Evolutionary conservation across 2,113 vertebrate genomes (phyloP).

Genomic region (Ameiurus melas): DNA sequence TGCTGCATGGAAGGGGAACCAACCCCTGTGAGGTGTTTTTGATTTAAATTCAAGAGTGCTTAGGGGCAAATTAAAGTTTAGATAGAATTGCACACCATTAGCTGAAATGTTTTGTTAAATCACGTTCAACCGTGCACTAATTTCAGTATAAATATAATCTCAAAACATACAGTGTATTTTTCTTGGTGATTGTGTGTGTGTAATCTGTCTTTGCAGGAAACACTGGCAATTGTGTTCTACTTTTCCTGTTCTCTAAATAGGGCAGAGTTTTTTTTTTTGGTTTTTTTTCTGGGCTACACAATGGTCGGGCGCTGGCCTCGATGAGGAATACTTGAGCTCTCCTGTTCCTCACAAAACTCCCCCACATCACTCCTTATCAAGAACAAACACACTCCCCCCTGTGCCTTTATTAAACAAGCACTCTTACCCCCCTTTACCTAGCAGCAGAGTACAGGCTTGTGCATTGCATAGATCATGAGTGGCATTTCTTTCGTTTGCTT

Average conservation of each 20-base stretch:
- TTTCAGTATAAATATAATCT: not conserved
- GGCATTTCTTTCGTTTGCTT: not conserved
- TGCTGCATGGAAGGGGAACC: not conserved
- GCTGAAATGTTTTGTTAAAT: not conserved
- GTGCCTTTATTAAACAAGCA: constrained; percentile 32
- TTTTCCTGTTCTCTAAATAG: constrained; percentile 70
- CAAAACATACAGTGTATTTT: not conserved
- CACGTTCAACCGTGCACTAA: not conserved
- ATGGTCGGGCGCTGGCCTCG: constrained; percentile 49
- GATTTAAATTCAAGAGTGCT: not conserved
- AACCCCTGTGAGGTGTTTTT: not conserved
- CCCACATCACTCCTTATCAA: constrained; percentile 61
- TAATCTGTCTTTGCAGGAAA: constrained; percentile 52
- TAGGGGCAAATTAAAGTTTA: not conserved
- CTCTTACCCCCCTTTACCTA: constrained; percentile 14
- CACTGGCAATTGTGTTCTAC: constrained; percentile 52
- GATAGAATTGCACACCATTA: not conserved
- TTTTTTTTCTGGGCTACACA: constrained; percentile 59
- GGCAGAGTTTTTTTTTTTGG: constrained; percentile 45
- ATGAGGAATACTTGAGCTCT: constrained; percentile 28
- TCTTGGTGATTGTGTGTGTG: not conserved
- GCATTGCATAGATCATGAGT: constrained; percentile 8
- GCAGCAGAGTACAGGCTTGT: constrained; percentile 28
- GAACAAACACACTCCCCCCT: constrained; percentile 56
- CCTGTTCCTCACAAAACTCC: constrained; percentile 48